Base-by-base conservation (phyloP, 2,113 vertebrate genomes). In the Misgurnus anguillicaudatus region DNA sequence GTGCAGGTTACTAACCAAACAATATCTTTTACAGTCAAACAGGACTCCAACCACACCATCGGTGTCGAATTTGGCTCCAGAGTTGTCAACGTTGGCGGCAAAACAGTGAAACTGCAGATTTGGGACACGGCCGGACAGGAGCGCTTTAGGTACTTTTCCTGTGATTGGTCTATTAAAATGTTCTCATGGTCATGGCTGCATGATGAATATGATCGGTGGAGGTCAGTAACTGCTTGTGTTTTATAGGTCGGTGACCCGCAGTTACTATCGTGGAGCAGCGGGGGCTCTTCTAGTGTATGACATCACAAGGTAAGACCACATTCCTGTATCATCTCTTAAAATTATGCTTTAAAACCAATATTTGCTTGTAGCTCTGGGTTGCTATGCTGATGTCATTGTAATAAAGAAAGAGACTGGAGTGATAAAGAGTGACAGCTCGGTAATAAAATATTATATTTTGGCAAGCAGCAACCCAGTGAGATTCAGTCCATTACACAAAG, bases 121-220 rank as follows among this genome's bases (percentile, higher is more conserved):
- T 98, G 96, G 96, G 96, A 97, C 86, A 97, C 96, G 0, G 96
- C 96, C 0, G 96, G 96, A 51, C 96, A 97, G 86, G 96, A 97
- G 68, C 91, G 96, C 51, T 97, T 98, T 87, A 93, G 96, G 96
- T 97, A 91, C 38, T n/a, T 17, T 31, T 45, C 24, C 51, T 77
- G 17, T 65, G 5, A 70, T 70, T 80, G 66, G 64, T n/a, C 16
- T 4, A 11, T 24, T n/a, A 11, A n/a, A 14, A 45, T 61, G 24
- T 31, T 31, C n/a, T n/a, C 24, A 4, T 68, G 5, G 19, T 51
- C 16, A 38, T 38, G 16, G 77, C 24, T 36, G 19, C 16, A 14
- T 5, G 45, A 17, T 17, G 21, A 41, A 75, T 13, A 68, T 38
- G 9, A 66, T 68, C 70, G 62, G 69, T 17, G 69, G 48, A 82